Evolutionary conservation across 2,888 invertebrate species (phyloP), one percentile per base, ranked within the genome.

Genomic region (Bombylius major): DNA sequence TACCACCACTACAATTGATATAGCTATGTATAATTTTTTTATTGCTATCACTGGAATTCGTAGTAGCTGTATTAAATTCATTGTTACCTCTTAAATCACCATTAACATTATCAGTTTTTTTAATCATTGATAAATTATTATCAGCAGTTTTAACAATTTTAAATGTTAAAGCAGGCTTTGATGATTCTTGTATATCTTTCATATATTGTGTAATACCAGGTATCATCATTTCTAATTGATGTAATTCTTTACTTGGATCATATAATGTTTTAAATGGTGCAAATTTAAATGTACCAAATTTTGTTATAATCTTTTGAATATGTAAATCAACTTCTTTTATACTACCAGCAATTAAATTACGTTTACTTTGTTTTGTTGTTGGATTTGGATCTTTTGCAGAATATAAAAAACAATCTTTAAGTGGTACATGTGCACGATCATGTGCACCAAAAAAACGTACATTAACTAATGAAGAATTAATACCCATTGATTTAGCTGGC

Each of bases 371-470:
- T 31, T 70, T 70, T 3, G 70, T 70, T 55, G 68, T 68, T 31
- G 69, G 67, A 61, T 86, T 85, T 0, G 85, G 85, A 67, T 86
- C 84, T 64, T 84, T 84, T 65, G 84, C 81, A 0, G 88, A 90
- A 69, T 87, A 88, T 5, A 94, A 77, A 70, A 81, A 93, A 67
- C 92, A 89, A 70, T 93, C 89, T 62, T 84, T 84, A 0, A 84
- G 79, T 0, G 88, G 84, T 13, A 95, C 88, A 90, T 93, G 92
- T 7, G 94, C 92, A 55, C 92, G 80, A 73, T 96, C 95, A 75
- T 97, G 95, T 23, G 89, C 91, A 1, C 96, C 96, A 75, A 97
- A 97, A 76, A 97, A 97, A 4, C 94, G 77, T 4, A 93, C 93
- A 72, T 96, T 94, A 0, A 94, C 89, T 64, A 82, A 75, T 9